Conservation (phyloP, 2,888 invertebrate genomes). For the Dynastes grantii region DNA sequence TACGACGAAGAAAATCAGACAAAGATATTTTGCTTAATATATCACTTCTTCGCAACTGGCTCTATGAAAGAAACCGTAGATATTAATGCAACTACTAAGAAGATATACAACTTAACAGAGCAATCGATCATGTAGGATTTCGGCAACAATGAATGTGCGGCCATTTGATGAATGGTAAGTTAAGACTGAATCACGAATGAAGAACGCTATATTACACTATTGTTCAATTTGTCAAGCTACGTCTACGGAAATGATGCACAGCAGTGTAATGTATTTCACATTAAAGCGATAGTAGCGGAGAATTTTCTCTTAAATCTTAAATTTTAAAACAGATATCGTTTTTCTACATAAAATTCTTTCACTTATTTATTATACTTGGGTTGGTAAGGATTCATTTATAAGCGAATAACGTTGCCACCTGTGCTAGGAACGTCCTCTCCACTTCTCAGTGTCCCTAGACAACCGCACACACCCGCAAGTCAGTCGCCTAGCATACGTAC, state of each 20-base stretch:
- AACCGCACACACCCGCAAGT: too few relatives aligned
- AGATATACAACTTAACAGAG: slow-evolving; percentile 21
- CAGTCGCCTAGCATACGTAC: too few relatives aligned
- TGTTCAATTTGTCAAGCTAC: slow-evolving; percentile 20
- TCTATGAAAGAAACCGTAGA: neutral
- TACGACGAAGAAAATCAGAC: too few relatives aligned
- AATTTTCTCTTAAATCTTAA: too few relatives aligned
- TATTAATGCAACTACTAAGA: slow-evolving; percentile 14
- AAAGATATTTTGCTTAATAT: too few relatives aligned
- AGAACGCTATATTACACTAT: slow-evolving; percentile 9
- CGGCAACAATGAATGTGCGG: slow-evolving; percentile 31
- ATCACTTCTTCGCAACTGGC: too few relatives aligned
- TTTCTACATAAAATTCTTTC: neutral
- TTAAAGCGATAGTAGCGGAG: neutral
- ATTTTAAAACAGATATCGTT: neutral
- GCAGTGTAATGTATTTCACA: neutral
- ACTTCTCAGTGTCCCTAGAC: too few relatives aligned
- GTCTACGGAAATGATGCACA: neutral
- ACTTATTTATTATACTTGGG: too few relatives aligned
- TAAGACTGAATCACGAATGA: slow-evolving; percentile 31
- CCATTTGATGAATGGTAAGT: slow-evolving; percentile 34
- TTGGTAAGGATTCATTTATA: too few relatives aligned
- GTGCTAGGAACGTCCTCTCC: too few relatives aligned
- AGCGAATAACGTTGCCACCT: too few relatives aligned
- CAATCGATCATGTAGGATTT: slow-evolving; percentile 41